These are phyloP conservation scores for Cactoblastis cactorum DNA, from an alignment of 2,888 invertebrate species.

Conservation along the genomic window DNA sequence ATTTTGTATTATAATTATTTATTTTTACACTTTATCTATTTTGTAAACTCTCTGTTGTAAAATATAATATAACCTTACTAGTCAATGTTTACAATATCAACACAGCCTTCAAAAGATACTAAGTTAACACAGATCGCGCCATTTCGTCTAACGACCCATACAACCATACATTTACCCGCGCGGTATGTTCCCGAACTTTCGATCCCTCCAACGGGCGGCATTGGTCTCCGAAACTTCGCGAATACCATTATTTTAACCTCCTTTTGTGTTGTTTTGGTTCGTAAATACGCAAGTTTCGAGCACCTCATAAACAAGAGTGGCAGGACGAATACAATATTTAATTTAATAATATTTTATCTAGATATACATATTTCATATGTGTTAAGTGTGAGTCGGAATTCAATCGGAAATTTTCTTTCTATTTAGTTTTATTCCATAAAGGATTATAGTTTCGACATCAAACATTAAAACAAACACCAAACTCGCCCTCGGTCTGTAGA, in stretches of 20 bases:
- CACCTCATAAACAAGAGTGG: neutral
- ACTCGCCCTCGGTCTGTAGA: neutral
- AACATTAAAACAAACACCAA: neutral
- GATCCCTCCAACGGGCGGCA: constrained; percentile 2
- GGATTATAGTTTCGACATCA: neutral
- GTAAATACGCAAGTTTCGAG: constrained; percentile 1
- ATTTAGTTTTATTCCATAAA: neutral
- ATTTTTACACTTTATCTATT: too few relatives aligned
- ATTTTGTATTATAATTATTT: too few relatives aligned
- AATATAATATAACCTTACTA: too few relatives aligned
- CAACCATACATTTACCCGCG: neutral
- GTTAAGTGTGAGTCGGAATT: neutral
- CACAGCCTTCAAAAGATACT: neutral
- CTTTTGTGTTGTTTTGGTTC: constrained; percentile 2
- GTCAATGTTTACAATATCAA: too few relatives aligned
- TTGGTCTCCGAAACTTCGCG: constrained; percentile 6
- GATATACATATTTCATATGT: neutral
- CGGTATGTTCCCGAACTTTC: neutral
- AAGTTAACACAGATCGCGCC: neutral
- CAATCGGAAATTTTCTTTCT: too few relatives aligned
- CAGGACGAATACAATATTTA: neutral
- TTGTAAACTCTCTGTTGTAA: too few relatives aligned
- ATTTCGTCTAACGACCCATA: constrained; percentile 2
- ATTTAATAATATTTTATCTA: neutral
- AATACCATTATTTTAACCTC: constrained; percentile 9